Base-by-base conservation (phyloP, 1,140 invertebrate genomes). In the Halictus rubicundus region DNA sequence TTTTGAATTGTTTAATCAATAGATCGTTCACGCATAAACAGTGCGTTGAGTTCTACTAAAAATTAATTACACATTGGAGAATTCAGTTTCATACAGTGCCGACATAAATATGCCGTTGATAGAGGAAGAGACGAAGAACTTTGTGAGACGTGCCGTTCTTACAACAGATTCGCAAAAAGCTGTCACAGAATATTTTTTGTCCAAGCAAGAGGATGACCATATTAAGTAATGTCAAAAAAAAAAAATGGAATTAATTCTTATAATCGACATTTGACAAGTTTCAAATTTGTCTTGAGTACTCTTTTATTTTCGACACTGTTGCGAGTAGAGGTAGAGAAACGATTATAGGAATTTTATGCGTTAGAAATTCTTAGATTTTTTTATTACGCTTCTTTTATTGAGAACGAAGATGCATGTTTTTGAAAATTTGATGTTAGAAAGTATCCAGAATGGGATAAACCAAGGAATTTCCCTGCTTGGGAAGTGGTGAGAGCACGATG, bases 371-470 rank as follows among this genome's bases (percentile, higher is more conserved):
- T n/a, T 46, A 63, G 59, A 52, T 16, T 52, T 39, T 54, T 37
- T 32, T 75, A 16, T 12, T 21, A 27, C 32, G 23, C 16, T 1
- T 25, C 52, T 52, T 6, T 42, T 16, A 10, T 37, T 21, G 14
- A 52, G 3, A 60, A 61, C 54, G 10, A 9, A 46, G 4, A 63
- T n/a, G 32, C 23, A 25, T 57, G 61, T 12, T 61, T 25, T 70
- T 9, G n/a, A 39, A 25, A 77, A 59, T 54, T 78, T 16, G 42
- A 52, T 61, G 46, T 46, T 81, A 94, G 94, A 88, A 94, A 94
- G 87, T 94, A 94, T 89, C 94, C 94, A 78, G 93, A 94, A 92
- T 95, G 94, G 93, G 94, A 95, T 74, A 88, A 93, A 0, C 91
- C 93, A 1, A 92, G 93, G n/a, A 89, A 92, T 2, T 93, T 91